phyloP scores from a whole-genome alignment of 2,113 vertebrate genomes.

The Trinectes maculatus region DNA sequence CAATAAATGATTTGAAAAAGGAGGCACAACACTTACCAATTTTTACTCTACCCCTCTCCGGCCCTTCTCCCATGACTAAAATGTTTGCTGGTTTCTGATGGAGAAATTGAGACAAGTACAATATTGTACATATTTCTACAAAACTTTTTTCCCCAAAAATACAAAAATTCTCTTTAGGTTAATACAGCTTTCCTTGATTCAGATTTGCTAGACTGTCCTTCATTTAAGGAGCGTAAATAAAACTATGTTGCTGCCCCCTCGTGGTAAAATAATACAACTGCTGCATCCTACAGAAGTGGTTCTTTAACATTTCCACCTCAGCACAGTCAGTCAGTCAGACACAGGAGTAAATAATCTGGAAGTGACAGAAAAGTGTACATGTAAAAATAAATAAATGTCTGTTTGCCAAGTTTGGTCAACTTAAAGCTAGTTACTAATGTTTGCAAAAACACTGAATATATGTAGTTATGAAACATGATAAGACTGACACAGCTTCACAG shows the following conservation, averaged over 20 bases:
- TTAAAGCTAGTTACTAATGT: not conserved
- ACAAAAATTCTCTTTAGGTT: not conserved
- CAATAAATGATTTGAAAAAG: not conserved
- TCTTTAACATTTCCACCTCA: constrained; percentile 3
- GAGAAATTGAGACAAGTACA: constrained; percentile 27
- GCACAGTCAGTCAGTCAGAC: not conserved
- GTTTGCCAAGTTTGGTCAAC: not conserved
- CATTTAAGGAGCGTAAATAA: not conserved
- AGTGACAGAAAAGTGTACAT: not conserved
- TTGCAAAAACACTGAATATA: not conserved
- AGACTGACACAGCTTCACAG: not conserved
- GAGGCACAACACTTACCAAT: constrained; percentile 88
- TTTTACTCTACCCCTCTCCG: constrained; percentile 99
- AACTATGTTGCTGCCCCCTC: constrained; percentile 60
- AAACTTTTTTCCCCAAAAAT: not conserved
- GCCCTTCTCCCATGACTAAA: constrained; percentile 99
- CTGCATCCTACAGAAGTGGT: not conserved
- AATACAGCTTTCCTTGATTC: constrained; percentile 2
- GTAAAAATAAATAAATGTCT: not conserved
- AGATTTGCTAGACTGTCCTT: constrained; percentile 1
- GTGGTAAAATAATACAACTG: constrained; percentile 37
- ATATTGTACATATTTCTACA: constrained; percentile 3
- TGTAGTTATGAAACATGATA: not conserved
- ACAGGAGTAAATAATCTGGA: not conserved
- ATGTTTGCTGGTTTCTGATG: constrained; percentile 99